These are phyloP conservation scores for Scomber scombrus DNA, from an alignment of 2,113 vertebrate species.

Conservation along the genomic window DNA sequence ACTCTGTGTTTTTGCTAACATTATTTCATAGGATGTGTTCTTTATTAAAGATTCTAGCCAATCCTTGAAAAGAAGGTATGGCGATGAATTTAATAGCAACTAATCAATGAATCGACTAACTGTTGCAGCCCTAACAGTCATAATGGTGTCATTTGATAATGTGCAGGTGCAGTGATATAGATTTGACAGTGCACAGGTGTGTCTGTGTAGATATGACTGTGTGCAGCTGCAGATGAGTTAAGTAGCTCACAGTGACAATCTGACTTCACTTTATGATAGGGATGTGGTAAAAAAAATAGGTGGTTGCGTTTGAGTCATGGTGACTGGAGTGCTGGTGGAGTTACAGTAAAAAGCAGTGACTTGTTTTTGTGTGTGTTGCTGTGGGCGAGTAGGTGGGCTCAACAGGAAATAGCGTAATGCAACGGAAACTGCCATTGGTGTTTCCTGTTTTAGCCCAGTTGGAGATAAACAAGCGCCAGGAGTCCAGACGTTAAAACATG, in stretches of 20 bases:
- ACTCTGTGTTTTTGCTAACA: no score
- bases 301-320: neutral
- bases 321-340: neutral
- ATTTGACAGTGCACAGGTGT: no score
- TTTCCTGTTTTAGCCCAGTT: conserved; percentile 59
- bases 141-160: neutral
- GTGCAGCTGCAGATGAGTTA: neutral
- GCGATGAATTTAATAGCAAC: no score
- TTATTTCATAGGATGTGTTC: no score
- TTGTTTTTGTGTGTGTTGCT: conserved; percentile 2
- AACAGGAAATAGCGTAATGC: conserved; percentile 57
- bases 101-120: no score
- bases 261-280: conserved; percentile 14
- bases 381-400: conserved; percentile 40
- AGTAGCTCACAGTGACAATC: neutral
- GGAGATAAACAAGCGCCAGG: conserved; percentile 21
- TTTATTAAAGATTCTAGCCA: no score
- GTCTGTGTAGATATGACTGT: no score
- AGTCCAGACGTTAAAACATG: neutral
- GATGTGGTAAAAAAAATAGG: conserved; percentile 17
- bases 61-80: no score
- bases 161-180: neutral
- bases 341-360: conserved; percentile 1
- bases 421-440: conserved; percentile 42
- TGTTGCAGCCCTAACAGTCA: no score